phyloP scores from a whole-genome alignment of 2,888 invertebrate species.

The Rugalucina vietnamica region DNA sequence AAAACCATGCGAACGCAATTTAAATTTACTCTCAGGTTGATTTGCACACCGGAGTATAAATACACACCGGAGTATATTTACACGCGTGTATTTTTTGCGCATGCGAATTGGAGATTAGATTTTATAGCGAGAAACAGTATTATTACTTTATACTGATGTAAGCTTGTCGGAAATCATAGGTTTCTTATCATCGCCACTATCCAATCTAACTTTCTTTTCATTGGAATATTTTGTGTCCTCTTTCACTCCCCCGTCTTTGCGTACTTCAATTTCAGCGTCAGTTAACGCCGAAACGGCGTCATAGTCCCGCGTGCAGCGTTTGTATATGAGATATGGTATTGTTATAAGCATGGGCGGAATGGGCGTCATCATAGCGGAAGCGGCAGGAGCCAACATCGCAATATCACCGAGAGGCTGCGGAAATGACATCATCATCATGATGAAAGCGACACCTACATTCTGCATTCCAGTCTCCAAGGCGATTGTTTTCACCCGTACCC shows the following conservation, averaged over 20 bases:
- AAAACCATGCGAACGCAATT: too few relatives aligned
- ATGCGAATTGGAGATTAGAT: too few relatives aligned
- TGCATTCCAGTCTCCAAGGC: slow-evolving; percentile 94
- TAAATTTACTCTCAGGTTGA: too few relatives aligned
- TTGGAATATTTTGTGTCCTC: not conserved
- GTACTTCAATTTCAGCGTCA: slow-evolving; percentile 81
- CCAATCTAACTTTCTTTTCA: too few relatives aligned
- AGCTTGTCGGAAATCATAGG: too few relatives aligned
- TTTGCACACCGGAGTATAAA: too few relatives aligned
- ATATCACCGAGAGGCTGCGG: slow-evolving; percentile 94
- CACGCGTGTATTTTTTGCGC: too few relatives aligned
- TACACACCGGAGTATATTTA: too few relatives aligned
- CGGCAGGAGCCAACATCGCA: slow-evolving; percentile 86
- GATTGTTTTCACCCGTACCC: slow-evolving; percentile 87
- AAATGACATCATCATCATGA: slow-evolving; percentile 91
- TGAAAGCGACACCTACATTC: slow-evolving; percentile 96
- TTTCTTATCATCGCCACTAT: too few relatives aligned
- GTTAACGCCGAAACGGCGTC: not conserved
- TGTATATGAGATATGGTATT: slow-evolving; percentile 67
- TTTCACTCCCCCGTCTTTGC: not conserved
- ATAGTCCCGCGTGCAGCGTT: slow-evolving; percentile 59
- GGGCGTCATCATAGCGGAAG: slow-evolving; percentile 96
- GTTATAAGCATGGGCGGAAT: slow-evolving; percentile 88
- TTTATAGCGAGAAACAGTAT: too few relatives aligned
- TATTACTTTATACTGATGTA: too few relatives aligned